Base-by-base conservation (phyloP, 2,113 vertebrate species). In the Stigmatopora nigra region DNA sequence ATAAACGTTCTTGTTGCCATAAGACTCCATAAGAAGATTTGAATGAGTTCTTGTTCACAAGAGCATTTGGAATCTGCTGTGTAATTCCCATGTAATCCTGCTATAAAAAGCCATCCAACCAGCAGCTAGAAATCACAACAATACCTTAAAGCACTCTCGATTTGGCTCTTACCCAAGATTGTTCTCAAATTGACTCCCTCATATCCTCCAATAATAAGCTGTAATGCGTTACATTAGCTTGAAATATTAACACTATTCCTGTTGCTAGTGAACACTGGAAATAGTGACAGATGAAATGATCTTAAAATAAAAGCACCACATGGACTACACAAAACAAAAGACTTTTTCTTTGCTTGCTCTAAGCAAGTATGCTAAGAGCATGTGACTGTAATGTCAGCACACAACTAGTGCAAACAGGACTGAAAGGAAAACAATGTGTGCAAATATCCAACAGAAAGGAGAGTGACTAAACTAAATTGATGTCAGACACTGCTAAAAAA, bases 341-440 rank as follows among this genome's bases (percentile, higher is more conserved):
- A 31, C 56, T n/a, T 58, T 58, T 58, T 36, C 56, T 36, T 58
- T 58, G 31, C 55, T 57, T 57, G 14, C 53, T 31, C 53, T 36
- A 17, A 36, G 31, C 56, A 58, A 38, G 16, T 36, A 58, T 58
- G 56, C 16, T 35, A 17, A 53, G 55, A 57, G 31, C 52, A 35
- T 57, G 56, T 44, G 57, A 31, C 57, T 60, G 57, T 36, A 60
- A 19, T 44, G 57, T 60, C 57, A 41, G 36, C 57, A 60, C 57
- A 41, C 35, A 59, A 11, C 5, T 3, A n/a, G 57, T 59, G 57
- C 57, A 59, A 59, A 59, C 57, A 36, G 9, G 17, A 19, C 35
- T 35, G 13, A 59, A 59, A 59, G 57, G 35, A 36, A 36, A 59
- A 59, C 35, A 59, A 59, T 19, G 57, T 59, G 57, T 59, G 35